phyloP scores from a whole-genome alignment of 92 coral and sea anemone species.

The Parazoanthus atlanticus region DNA sequence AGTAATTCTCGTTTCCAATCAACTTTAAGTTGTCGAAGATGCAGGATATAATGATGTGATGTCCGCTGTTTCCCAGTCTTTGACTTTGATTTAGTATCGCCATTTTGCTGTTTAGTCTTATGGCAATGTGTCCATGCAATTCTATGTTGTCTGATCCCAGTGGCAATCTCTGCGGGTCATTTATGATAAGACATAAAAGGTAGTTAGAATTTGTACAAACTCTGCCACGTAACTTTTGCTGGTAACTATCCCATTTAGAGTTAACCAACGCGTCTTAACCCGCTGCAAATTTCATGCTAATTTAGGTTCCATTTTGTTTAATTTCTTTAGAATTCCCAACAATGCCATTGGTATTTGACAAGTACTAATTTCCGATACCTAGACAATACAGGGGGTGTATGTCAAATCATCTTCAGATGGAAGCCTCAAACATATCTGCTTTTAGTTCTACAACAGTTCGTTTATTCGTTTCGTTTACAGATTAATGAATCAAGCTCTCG shows the following conservation, averaged over 20 bases:
- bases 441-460: neutral
- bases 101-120: neutral
- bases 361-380: slow-evolving; percentile 23
- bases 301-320: neutral
- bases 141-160: neutral
- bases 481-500: neutral
- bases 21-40: neutral
- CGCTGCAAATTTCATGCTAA: slow-evolving; percentile 1
- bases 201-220: neutral
- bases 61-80: neutral
- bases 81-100: neutral
- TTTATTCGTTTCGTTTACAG: neutral
- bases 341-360: slow-evolving; percentile 20
- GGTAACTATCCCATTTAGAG: neutral
- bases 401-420: neutral
- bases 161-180: neutral
- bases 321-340: slow-evolving; percentile 24
- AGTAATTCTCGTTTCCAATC: neutral
- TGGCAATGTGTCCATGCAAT: neutral
- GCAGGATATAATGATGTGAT: neutral
- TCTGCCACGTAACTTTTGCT: neutral
- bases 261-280: neutral
- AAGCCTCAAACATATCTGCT: neutral
- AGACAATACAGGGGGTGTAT: neutral
- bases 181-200: neutral